These are phyloP conservation scores for Gobius niger DNA, from an alignment of 2,113 vertebrate species.

Conservation along the genomic window DNA sequence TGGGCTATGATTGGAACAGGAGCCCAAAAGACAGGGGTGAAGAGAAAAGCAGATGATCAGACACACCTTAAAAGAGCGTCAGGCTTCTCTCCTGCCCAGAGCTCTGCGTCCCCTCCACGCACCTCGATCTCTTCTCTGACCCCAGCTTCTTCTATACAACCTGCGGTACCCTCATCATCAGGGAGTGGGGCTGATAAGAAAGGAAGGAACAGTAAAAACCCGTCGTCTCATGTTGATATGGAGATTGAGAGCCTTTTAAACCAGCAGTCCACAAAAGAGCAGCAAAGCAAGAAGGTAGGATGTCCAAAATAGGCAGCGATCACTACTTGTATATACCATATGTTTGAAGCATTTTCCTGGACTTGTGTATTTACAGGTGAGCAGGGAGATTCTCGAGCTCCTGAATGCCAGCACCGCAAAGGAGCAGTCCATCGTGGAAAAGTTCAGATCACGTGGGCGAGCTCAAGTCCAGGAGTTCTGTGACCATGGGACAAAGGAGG, in stretches of 20 bases:
- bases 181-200: slow-evolving; percentile 80
- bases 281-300: slow-evolving; percentile 91
- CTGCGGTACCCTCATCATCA: slow-evolving; percentile 54
- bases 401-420: slow-evolving; percentile 91
- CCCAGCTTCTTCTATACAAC: slow-evolving; percentile 58
- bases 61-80: slow-evolving; percentile 56
- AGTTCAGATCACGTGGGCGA: slow-evolving; percentile 89
- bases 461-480: slow-evolving; percentile 96
- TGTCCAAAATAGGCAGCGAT: not conserved
- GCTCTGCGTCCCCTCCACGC: slow-evolving; percentile 64
- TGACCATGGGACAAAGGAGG: slow-evolving; percentile 92
- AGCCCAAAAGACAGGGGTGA: slow-evolving; percentile 66
- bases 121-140: slow-evolving; percentile 57
- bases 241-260: slow-evolving; percentile 91
- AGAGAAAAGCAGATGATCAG: slow-evolving; percentile 78
- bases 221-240: slow-evolving; percentile 87
- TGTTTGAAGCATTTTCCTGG: not conserved
- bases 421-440: slow-evolving; percentile 93
- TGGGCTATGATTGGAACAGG: slow-evolving; percentile 87
- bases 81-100: slow-evolving; percentile 65
- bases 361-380: slow-evolving; percentile 74
- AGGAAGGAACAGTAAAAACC: slow-evolving; percentile 76
- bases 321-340: not conserved
- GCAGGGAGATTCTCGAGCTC: slow-evolving; percentile 91
- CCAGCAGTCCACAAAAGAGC: slow-evolving; percentile 93